Conservation (phyloP, 2,797 vertebrate species). For the Phaenicophaeus curvirostris region DNA sequence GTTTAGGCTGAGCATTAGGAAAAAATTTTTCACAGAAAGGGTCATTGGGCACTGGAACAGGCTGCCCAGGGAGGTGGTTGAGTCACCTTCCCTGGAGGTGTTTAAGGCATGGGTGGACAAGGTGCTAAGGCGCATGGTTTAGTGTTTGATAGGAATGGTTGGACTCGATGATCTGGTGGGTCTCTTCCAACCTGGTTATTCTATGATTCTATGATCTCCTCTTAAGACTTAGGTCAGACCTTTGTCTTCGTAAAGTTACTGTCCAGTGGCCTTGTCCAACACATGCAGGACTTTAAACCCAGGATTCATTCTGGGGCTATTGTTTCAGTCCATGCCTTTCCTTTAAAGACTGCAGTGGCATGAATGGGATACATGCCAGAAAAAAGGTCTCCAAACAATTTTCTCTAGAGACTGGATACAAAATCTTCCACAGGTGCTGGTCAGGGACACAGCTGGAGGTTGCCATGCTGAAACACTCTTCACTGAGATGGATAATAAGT, state of each 20-base stretch:
- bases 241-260: not conserved
- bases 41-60: too few relatives aligned
- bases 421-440: not conserved
- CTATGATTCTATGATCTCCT: not conserved
- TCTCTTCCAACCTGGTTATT: too few relatives aligned
- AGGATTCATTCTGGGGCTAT: not conserved
- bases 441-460: not conserved
- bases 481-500: not conserved
- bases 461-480: not conserved
- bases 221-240: not conserved
- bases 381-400: not conserved
- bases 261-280: not conserved
- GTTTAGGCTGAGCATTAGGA: too few relatives aligned
- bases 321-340: not conserved
- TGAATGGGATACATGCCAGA: not conserved
- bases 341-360: not conserved
- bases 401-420: not conserved
- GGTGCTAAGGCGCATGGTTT: too few relatives aligned
- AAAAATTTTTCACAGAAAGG: too few relatives aligned
- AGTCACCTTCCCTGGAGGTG: too few relatives aligned
- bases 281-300: not conserved
- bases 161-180: too few relatives aligned
- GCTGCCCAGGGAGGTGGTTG: too few relatives aligned
- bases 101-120: too few relatives aligned
- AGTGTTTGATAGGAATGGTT: too few relatives aligned